Evolutionary conservation across 2,113 vertebrate species (phyloP).

Genomic region (Corythoichthys intestinalis): DNA sequence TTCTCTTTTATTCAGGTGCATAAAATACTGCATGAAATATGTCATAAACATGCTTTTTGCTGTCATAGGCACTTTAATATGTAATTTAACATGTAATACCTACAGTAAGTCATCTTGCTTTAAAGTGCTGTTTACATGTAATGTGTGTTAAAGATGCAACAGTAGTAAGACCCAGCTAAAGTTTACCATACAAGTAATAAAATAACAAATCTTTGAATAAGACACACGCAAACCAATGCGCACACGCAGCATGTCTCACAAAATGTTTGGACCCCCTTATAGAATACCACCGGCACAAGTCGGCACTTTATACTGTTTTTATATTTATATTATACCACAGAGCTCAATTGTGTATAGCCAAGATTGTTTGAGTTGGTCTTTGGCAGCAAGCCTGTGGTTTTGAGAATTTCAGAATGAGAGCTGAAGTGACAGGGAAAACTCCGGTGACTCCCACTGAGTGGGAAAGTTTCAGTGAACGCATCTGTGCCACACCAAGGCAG

Average conservation of each 20-base stretch:
- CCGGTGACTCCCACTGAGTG: constrained; percentile 18
- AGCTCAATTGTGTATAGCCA: constrained; percentile 7
- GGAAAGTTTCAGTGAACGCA: constrained; percentile 9
- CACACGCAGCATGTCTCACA: neutral
- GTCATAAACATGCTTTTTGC: no score
- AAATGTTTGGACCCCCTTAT: neutral
- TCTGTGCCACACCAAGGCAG: constrained; percentile 15
- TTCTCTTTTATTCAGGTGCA: no score
- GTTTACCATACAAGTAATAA: neutral
- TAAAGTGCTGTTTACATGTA: no score
- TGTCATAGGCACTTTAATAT: no score
- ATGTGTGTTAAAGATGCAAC: no score
- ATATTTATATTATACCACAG: constrained; percentile 5
- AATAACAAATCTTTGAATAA: neutral
- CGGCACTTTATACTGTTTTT: neutral
- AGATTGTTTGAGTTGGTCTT: constrained; percentile 32
- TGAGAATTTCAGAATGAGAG: constrained; percentile 31
- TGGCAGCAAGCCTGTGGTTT: constrained; percentile 20
- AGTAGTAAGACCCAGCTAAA: neutral
- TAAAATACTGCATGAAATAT: no score
- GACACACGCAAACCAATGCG: neutral
- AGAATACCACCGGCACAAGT: neutral
- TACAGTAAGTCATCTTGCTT: no score
- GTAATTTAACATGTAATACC: no score
- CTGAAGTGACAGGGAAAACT: constrained; percentile 27